A percentile compares a stretch with the other conserved stretches of the same genome.
Conservation (phyloP, 2,113 vertebrate genomes). For the Cryptotis parvus region DNA sequence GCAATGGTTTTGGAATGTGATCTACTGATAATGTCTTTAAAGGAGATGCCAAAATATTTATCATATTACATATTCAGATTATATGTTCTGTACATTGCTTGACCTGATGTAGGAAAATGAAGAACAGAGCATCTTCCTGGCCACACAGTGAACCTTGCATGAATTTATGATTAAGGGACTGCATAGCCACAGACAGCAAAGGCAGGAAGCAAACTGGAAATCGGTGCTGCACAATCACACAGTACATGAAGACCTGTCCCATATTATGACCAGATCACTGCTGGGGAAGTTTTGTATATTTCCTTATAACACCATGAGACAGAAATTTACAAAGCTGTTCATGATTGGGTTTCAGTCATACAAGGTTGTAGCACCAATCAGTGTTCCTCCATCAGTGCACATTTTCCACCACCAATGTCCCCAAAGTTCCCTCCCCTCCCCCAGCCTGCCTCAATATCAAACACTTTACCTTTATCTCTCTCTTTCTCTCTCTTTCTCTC, state of each 20-base stretch:
- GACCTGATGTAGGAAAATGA: neutral
- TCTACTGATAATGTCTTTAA: neutral
- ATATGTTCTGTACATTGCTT: neutral
- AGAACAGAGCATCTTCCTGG: neutral
- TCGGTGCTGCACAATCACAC: neutral
- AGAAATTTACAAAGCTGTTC: no score
- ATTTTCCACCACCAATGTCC: no score
- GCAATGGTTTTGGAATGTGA: neutral
- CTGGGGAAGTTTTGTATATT: no score
- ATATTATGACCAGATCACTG: neutral
- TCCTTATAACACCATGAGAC: no score
- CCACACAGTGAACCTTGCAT: neutral
- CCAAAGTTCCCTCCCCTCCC: no score
- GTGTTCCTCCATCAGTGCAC: no score
- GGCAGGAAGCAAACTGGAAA: neutral
- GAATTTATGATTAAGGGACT: constrained; percentile 17
- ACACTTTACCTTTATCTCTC: no score
- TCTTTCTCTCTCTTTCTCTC: no score
- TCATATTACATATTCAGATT: neutral
- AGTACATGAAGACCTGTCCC: neutral
- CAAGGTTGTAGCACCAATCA: no score
- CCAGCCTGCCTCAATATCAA: no score
- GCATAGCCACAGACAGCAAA: neutral
- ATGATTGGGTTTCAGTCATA: no score
- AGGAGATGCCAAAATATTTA: neutral